These are phyloP conservation scores for Eupsittula cactorum DNA, from an alignment of 2,113 vertebrate genomes.

Conservation along the genomic window DNA sequence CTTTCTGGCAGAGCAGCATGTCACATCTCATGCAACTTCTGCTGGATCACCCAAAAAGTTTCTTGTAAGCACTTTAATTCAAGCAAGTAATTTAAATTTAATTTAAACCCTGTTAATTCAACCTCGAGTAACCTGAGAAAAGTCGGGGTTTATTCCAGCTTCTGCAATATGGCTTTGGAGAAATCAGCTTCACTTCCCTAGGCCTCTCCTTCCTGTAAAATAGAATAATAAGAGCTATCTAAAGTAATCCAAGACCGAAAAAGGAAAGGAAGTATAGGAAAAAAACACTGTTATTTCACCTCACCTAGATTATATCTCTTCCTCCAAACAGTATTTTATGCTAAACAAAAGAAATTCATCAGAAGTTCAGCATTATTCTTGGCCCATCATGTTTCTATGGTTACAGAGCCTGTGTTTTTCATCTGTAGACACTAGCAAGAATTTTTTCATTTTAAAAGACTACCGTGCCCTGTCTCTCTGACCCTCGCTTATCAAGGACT, in stretches of 20 bases:
- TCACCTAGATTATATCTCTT: conserved; percentile 14
- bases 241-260: not conserved
- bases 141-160: not conserved
- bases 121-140: not conserved
- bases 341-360: conserved; percentile 72
- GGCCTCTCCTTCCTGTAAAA: not conserved
- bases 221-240: not conserved
- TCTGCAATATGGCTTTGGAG: not conserved
- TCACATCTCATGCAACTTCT: not conserved
- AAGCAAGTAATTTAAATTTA: not conserved
- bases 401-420: conserved; percentile 69
- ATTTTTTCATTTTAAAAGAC: conserved; percentile 44
- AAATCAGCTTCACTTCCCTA: conserved; percentile 10
- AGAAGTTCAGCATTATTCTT: conserved; percentile 71
- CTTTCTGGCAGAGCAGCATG: not conserved
- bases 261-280: not conserved
- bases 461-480: conserved; percentile 41
- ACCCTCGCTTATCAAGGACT: conserved; percentile 59
- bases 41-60: not conserved
- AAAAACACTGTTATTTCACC: not conserved
- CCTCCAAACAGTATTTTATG: conserved; percentile 52
- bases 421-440: conserved; percentile 60
- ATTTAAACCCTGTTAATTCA: not conserved
- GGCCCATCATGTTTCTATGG: conserved; percentile 77
- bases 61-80: not conserved